Conservation (phyloP, 2,888 invertebrate genomes). For the Miltochrista miniata region DNA sequence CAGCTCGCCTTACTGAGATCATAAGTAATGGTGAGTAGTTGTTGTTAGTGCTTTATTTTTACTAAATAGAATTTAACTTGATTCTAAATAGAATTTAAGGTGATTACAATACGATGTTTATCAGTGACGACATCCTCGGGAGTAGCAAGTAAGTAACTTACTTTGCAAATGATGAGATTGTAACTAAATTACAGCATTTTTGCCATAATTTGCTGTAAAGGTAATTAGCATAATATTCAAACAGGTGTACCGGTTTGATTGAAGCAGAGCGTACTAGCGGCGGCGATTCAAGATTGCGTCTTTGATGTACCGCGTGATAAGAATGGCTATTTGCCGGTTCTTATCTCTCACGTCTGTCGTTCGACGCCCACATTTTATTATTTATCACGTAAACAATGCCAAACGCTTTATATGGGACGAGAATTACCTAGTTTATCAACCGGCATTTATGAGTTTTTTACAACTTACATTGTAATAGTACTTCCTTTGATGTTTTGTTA, state of each 20-base stretch:
- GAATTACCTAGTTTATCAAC: conserved; percentile 33
- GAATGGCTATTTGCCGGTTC: conserved; percentile 45
- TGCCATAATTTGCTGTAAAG: neutral
- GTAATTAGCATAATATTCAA: neutral
- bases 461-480: conserved; percentile 2
- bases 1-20: no score
- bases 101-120: no score
- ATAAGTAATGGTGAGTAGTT: no score
- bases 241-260: conserved; percentile 23
- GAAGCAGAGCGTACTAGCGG: conserved; percentile 21
- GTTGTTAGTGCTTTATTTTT: no score
- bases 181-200: no score
- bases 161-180: no score
- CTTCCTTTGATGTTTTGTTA: conserved; percentile 8
- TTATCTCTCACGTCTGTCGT: conserved; percentile 53
- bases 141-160: no score
- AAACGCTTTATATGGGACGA: conserved; percentile 34
- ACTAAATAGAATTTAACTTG: no score
- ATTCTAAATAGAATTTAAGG: no score
- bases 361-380: conserved; percentile 39
- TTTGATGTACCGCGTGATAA: conserved; percentile 62
- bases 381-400: conserved; percentile 43
- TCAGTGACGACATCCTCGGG: no score
- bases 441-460: conserved; percentile 10
- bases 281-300: conserved; percentile 41